Evolutionary conservation across 2,888 invertebrate species (phyloP).

Genomic region (Mechanitis mazaeus): DNA sequence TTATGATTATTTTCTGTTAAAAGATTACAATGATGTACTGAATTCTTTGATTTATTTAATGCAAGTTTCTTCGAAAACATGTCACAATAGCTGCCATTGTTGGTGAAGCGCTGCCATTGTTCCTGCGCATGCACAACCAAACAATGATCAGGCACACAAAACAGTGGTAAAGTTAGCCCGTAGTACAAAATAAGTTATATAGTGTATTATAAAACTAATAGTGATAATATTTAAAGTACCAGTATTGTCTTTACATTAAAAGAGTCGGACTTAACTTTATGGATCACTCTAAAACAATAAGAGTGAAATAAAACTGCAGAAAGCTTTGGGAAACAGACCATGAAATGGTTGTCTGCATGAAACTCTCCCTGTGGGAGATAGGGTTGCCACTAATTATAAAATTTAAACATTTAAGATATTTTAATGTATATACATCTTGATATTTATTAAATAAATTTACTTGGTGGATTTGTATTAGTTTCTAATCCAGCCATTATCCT

Average conservation of each 20-base stretch:
- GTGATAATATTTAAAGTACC: background rate
- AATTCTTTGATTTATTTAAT: background rate
- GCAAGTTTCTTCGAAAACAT: background rate
- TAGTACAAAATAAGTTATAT: background rate
- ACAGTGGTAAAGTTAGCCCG: background rate
- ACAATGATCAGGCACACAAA: constrained; percentile 11
- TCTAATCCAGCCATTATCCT: too few species aligned
- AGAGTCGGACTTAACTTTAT: background rate
- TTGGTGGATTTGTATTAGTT: too few species aligned
- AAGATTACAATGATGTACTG: too few species aligned
- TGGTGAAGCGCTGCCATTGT: constrained; percentile 25
- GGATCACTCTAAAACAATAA: background rate
- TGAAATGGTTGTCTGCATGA: constrained; percentile 16
- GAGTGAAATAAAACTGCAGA: background rate
- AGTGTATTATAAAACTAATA: background rate
- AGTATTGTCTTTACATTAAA: too few species aligned
- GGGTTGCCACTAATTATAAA: background rate
- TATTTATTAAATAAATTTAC: too few species aligned
- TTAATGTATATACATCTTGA: too few species aligned
- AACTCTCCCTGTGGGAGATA: constrained; percentile 1
- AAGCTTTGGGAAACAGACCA: constrained; percentile 19
- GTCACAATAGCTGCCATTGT: constrained; percentile 23
- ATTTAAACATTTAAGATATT: too few species aligned
- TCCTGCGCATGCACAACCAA: constrained; percentile 20
- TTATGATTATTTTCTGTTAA: too few species aligned